Evolutionary conservation across 1,140 invertebrate species (phyloP).

Genomic region (Cydia amplana): DNA sequence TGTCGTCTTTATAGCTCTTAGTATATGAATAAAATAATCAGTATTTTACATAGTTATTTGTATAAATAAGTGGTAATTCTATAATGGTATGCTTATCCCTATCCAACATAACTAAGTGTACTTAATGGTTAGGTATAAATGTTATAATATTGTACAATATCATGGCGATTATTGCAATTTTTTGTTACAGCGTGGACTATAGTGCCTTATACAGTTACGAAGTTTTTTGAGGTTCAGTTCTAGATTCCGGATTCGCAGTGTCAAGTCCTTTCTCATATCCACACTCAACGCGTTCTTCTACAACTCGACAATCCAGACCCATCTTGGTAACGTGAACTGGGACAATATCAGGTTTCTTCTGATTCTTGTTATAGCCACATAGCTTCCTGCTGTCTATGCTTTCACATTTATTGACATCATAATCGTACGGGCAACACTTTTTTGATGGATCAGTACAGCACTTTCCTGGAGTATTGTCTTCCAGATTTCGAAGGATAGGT

Average conservation of each 20-base stretch:
- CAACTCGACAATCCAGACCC: neutral
- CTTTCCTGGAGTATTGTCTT: constrained; percentile 10
- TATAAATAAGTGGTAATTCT: too few species aligned
- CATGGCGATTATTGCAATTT: too few species aligned
- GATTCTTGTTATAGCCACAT: constrained; percentile 16
- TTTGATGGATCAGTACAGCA: constrained; percentile 3
- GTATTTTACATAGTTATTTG: too few species aligned
- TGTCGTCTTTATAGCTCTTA: too few species aligned
- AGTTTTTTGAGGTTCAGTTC: neutral
- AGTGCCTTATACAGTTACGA: neutral
- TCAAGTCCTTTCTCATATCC: neutral
- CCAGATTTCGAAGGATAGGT: neutral
- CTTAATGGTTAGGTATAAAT: neutral
- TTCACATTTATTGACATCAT: neutral
- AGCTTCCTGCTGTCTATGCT: neutral
- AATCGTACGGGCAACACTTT: constrained; percentile 24
- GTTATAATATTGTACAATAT: too few species aligned
- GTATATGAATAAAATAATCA: too few species aligned
- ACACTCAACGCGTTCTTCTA: neutral
- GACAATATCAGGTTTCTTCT: neutral
- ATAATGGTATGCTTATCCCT: too few species aligned
- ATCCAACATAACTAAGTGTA: neutral
- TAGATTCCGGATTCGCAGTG: neutral
- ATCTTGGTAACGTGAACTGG: neutral
- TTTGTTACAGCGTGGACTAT: neutral